Evolutionary conservation across 2,797 vertebrate genomes (phyloP).

Genomic region (Myiothlypis chrysogaster): DNA sequence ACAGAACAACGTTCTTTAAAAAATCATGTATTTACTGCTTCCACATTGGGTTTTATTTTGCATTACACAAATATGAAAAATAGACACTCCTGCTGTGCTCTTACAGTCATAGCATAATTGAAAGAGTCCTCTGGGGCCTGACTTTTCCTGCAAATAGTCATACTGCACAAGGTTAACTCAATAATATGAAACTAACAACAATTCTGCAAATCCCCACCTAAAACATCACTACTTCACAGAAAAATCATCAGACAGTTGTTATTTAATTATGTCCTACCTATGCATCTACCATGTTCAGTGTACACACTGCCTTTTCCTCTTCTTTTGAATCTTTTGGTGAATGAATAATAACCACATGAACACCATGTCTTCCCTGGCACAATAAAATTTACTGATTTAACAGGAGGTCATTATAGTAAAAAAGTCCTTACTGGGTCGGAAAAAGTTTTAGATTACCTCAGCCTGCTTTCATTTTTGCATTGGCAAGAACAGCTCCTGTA

Average conservation of each 20-base stretch:
- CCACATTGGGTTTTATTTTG: conserved; percentile 7
- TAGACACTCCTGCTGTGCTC: not conserved
- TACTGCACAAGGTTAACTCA: conserved; percentile 32
- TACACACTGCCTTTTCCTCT: not conserved
- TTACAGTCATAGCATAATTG: conserved; percentile 23
- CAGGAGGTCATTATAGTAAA: not conserved
- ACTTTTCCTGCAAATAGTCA: conserved; percentile 16
- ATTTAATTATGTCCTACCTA: not conserved
- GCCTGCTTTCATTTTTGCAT: not conserved
- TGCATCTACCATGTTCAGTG: not conserved
- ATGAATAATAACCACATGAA: not conserved
- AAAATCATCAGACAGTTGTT: not conserved
- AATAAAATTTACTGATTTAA: not conserved
- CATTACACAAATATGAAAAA: conserved; percentile 33
- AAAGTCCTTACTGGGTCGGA: not conserved
- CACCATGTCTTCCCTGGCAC: not conserved
- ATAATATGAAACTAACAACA: conserved; percentile 14
- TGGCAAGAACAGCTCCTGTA: not conserved
- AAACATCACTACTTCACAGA: not conserved
- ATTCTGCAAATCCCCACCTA: not conserved
- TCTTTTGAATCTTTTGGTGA: not conserved
- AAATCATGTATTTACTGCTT: conserved; percentile 12
- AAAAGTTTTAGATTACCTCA: not conserved
- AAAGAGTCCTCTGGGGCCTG: conserved; percentile 3
- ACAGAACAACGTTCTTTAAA: conserved; percentile 25